These are phyloP conservation scores for Vombatus ursinus DNA, from an alignment of 2,113 vertebrate species.

Conservation along the genomic window DNA sequence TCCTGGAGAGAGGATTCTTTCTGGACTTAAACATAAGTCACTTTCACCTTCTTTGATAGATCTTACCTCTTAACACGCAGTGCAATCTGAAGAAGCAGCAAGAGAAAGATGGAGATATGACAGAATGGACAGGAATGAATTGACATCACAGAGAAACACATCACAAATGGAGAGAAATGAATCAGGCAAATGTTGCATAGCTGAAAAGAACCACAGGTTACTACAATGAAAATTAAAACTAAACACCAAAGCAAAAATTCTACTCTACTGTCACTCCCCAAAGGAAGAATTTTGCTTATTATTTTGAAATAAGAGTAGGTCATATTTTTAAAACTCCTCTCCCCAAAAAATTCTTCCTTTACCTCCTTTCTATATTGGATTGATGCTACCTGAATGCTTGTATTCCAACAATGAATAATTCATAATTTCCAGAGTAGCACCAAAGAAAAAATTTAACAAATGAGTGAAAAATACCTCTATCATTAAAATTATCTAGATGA, in stretches of 20 bases:
- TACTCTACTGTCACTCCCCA: constrained; percentile 45
- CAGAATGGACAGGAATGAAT: constrained; percentile 82
- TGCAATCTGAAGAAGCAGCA: constrained; percentile 82
- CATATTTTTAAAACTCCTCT: constrained; percentile 15
- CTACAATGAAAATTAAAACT: constrained; percentile 72
- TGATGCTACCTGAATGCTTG: not conserved
- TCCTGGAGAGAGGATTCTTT: constrained; percentile 12
- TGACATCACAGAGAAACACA: constrained; percentile 86
- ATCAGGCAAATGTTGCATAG: constrained; percentile 79
- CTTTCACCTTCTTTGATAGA: not conserved
- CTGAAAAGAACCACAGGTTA: constrained; percentile 85
- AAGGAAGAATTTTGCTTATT: constrained; percentile 31
- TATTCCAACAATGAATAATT: not conserved
- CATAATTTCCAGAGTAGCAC: not conserved
- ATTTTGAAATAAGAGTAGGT: constrained; percentile 19
- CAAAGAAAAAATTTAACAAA: constrained; percentile 31
- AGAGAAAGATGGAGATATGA: constrained; percentile 84
- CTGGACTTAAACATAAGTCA: constrained; percentile 17
- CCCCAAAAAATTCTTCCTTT: not conserved
- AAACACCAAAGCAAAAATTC: constrained; percentile 64
- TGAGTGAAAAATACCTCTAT: constrained; percentile 12
- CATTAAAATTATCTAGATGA: not conserved
- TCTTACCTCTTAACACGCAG: constrained; percentile 79
- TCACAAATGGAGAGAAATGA: constrained; percentile 85
- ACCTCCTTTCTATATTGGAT: not conserved